phyloP scores from a whole-genome alignment of 2,797 vertebrate genomes.

The Odontamblyopus rebecca region DNA sequence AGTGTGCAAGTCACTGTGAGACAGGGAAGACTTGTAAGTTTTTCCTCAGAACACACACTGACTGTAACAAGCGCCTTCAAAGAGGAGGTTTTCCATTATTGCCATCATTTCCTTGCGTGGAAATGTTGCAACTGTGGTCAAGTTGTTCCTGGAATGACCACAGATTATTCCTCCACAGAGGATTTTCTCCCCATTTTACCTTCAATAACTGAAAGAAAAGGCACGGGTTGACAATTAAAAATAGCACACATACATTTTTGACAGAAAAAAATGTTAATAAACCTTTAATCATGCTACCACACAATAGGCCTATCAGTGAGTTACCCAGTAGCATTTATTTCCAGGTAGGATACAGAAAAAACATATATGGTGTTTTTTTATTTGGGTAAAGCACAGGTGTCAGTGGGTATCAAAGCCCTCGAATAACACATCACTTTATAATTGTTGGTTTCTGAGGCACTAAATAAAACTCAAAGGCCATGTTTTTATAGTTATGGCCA shows the following conservation, averaged over 20 bases:
- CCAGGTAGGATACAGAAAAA: no score
- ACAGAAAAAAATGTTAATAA: no score
- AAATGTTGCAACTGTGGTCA: neutral
- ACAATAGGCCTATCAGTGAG: no score
- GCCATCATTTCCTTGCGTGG: neutral
- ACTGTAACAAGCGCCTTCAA: neutral
- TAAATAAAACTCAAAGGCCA: conserved; percentile 44
- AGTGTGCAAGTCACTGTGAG: conserved; percentile 46
- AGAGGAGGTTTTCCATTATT: neutral
- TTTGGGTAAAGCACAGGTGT: neutral
- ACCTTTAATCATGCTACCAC: no score
- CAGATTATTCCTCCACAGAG: no score
- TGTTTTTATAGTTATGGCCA: conserved; percentile 49
- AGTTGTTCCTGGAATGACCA: neutral
- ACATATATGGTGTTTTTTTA: no score
- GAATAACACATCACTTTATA: conserved; percentile 19
- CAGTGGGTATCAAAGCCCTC: neutral
- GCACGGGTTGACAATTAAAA: no score
- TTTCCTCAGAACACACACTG: neutral
- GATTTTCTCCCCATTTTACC: neutral
- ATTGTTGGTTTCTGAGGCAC: conserved; percentile 14
- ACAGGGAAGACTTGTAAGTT: conserved; percentile 17
- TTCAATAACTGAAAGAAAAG: neutral
- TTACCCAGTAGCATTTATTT: no score
- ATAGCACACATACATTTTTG: no score